Base-by-base conservation (phyloP, 2,888 invertebrate genomes). In the Apodemia hepburni region DNA sequence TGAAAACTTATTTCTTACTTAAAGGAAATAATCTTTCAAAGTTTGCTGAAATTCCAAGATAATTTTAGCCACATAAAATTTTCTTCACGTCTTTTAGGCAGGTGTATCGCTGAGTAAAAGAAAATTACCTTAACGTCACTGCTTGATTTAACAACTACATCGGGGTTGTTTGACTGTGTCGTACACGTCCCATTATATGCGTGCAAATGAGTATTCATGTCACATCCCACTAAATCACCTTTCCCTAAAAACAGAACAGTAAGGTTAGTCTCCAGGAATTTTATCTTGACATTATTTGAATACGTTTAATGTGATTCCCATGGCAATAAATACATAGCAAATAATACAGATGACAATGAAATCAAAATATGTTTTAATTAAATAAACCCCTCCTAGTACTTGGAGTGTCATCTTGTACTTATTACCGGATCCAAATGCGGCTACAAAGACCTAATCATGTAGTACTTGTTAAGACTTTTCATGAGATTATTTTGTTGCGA, bases 191-290 rank as follows among this genome's bases (percentile, higher is more conserved):
- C 94, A 73, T 94, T 94, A 74, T 89, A 90, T 62, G 92, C 92
- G 75, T 95, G 95, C 74, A 97, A 92, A 85, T 97, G 96, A 73
- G 95, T 93, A 81, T 95, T 96, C 82, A 98, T 97, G 85, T 98
- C 98, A 79, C 97, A 97, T 64, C 98, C 98, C 61, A 98, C 98
- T 71, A 98, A 92, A 89, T 98, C 98, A 49, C 98, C 98, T 91
- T 98, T 98, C 17, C 98, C 98, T 98, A 80, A 61, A 59, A 79
- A 77, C 72, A 77, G 70, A 29, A 17, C 15, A n/a, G 54, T 33
- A 42, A 17, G n/a, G 33, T 35, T 17, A 51, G 51, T n/a, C 1
- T 51, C 29, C 33, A 33, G 35, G 11, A 9, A 6, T 33, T 29
- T n/a, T 58, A 27, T 58, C 12, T 42, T 15, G 15, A 42, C 5